Conservation (phyloP, 2,113 vertebrate species). For the Cyanistes caeruleus region DNA sequence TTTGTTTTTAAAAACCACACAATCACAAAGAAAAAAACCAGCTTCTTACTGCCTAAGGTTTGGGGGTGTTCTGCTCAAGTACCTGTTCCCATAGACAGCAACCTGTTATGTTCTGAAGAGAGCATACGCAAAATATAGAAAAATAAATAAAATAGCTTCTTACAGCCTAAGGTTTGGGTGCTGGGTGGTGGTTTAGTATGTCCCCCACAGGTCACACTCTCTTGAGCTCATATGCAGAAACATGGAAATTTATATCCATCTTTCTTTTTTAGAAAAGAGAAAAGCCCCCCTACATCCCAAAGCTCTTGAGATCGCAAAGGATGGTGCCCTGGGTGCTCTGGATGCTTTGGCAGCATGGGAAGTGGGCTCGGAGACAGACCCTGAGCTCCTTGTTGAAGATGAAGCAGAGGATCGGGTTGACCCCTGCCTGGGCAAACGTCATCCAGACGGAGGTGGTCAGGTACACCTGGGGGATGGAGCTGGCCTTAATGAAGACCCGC, state of each 20-base stretch:
- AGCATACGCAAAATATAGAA: constrained; percentile 70
- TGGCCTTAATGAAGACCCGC: constrained; percentile 87
- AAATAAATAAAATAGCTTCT: constrained; percentile 70
- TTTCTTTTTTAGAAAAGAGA: constrained; percentile 30
- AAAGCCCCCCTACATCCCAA: constrained; percentile 61
- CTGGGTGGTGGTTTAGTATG: constrained; percentile 27
- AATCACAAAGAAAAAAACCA: constrained; percentile 56
- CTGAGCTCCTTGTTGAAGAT: constrained; percentile 94
- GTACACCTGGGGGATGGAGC: constrained; percentile 87
- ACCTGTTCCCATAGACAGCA: constrained; percentile 52
- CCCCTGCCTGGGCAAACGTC: constrained; percentile 92
- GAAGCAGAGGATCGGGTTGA: constrained; percentile 94
- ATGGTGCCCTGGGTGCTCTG: constrained; percentile 87
- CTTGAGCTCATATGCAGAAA: constrained; percentile 55
- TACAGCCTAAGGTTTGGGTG: constrained; percentile 65
- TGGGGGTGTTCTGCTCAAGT: constrained; percentile 51
- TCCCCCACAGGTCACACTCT: constrained; percentile 57
- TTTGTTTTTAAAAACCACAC: constrained; percentile 69
- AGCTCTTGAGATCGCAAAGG: constrained; percentile 85
- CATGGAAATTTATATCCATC: constrained; percentile 37
- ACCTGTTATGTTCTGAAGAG: constrained; percentile 56
- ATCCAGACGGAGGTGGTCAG: constrained; percentile 93
- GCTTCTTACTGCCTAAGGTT: constrained; percentile 67
- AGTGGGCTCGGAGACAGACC: constrained; percentile 87
- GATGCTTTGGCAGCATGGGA: constrained; percentile 88